Evolutionary conservation across 1,140 invertebrate genomes (phyloP), one percentile per base, ranked within the genome.

Genomic region (Theocolax elegans): DNA sequence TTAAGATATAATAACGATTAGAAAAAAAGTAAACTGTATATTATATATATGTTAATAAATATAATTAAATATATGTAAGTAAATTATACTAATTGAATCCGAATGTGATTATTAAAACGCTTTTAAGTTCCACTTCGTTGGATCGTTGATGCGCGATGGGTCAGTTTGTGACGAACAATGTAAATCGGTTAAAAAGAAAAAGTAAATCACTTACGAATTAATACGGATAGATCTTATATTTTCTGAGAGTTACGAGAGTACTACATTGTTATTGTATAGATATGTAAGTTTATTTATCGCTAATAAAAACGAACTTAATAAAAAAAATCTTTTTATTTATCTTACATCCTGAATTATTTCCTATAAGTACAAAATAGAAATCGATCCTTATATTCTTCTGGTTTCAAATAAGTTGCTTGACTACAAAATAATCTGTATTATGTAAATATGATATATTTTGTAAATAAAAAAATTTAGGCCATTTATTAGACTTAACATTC

Each of bases 221-320:
- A 63, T 71, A 74, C 63, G 66, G 51, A 77, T 76, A 77, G 69
- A 81, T 82, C 75, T 79, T 83, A 85, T 84, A 85, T 86, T 86
- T 86, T 85, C 79, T 76, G 81, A 84, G 74, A 81, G 77, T 85
- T 82, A 77, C 77, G 78, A 84, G 76, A 80, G 77, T 79, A 81
- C 72, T 72, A 81, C 70, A 81, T 85, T 85, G 84, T 86, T 86
- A 86, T 78, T 85, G 83, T 86, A 85, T 84, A 86, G 80, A 84
- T 83, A 82, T 86, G 82, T 86, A 85, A 85, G 81, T 86, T 86
- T 86, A 86, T 86, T 86, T 86, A 85, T 86, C 82, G 77, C 82
- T 86, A 86, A 86, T 86, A 86, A 86, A 85, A 85, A 79, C 67
- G 78, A 78, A 79, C 73, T 81, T 81, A 83, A 81, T 78, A 83